Evolutionary conservation across 2,797 vertebrate genomes (phyloP), one percentile per base, ranked within the genome.

Genomic region (Halcyon leucocephala): DNA sequence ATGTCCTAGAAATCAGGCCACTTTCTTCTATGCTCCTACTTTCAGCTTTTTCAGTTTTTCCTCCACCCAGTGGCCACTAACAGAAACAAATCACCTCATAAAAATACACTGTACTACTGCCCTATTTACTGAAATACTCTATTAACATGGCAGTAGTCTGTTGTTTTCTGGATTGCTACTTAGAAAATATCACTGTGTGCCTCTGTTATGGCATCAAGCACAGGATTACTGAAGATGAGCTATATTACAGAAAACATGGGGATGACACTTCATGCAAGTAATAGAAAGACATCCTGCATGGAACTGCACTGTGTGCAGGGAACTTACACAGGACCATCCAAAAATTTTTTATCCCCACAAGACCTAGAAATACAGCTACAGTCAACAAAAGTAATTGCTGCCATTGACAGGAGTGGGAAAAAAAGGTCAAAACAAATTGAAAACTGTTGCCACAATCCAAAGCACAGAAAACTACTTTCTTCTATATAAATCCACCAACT

Each of bases 51-150:
- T 95, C 96, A 92, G 88, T 51, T 77, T 96, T 95, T 95, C 74
- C 96, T 93, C 95, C 91, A 97, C 96, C 94, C 93, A 95, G 95
- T 91, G 94, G 96, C 91, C 94, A 89, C 83, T 85, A 77, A 88
- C 80, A 93, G 95, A 76, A 96, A 86, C 64, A 90, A 94, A 86
- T 86, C 70, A 37, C 62, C 77, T 82, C 44, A 49, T 51, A 62
- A 81, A 74, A 92, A 73, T 4, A 31, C 62, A 12, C 39, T n/a
- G 31, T 13, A 2, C 58, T 79, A n/a, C 26, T 44, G 26, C 24
- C 51, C 54, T n/a, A 8, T 26, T 69, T 73, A 49, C 65, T 39
- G 51, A 76, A 89, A 66, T 19, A 31, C 13, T 39, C 67, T 35
- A 3, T 69, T 61, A 70, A 54, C 60, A 17, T 37, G 19, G 64